Percentiles rank a stretch among this genome's conserved stretches.
These are phyloP conservation scores for Gonatopus flavifemur DNA, from an alignment of 1,140 invertebrate genomes.

Conservation along the genomic window DNA sequence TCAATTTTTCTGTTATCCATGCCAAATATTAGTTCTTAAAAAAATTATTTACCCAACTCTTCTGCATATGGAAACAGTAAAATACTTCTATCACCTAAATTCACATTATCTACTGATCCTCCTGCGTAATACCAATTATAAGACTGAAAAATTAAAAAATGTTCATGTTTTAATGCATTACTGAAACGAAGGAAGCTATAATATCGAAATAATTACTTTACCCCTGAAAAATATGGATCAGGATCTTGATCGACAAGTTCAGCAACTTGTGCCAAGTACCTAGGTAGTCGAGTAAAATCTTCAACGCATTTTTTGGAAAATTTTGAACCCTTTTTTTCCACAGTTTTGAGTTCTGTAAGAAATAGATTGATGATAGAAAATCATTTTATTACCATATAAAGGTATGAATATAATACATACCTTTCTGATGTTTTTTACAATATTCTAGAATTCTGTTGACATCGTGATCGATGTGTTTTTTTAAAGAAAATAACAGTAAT, in stretches of 20 bases:
- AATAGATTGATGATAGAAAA: slow-evolving; percentile 11
- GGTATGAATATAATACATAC: slow-evolving; percentile 13
- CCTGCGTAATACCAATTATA: slow-evolving; percentile 57
- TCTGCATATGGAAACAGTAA: slow-evolving; percentile 46
- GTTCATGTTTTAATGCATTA: slow-evolving; percentile 1
- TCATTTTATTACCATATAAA: neutral
- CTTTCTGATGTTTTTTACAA: slow-evolving; percentile 32
- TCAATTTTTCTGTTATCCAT: too few species aligned
- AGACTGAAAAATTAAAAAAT: slow-evolving; percentile 29
- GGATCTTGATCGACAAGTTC: slow-evolving; percentile 49
- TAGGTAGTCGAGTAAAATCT: slow-evolving; percentile 29
- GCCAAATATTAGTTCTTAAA: slow-evolving; percentile 6
- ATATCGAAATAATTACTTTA: slow-evolving; percentile 22
- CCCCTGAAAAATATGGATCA: slow-evolving; percentile 51
- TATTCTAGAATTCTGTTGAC: slow-evolving; percentile 32
- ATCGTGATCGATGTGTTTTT: slow-evolving; percentile 37
- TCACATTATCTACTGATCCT: slow-evolving; percentile 39
- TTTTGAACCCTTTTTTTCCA: slow-evolving; percentile 28
- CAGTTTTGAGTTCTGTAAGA: slow-evolving; percentile 20
- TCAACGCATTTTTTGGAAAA: slow-evolving; percentile 20
- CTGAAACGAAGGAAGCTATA: too few species aligned
- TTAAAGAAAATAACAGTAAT: slow-evolving; percentile 35
- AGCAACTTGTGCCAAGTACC: slow-evolving; percentile 43
- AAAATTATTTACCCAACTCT: slow-evolving; percentile 40
- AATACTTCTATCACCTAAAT: slow-evolving; percentile 30